Conservation (phyloP, 2,797 vertebrate species). For the Dermochelys coriacea region DNA sequence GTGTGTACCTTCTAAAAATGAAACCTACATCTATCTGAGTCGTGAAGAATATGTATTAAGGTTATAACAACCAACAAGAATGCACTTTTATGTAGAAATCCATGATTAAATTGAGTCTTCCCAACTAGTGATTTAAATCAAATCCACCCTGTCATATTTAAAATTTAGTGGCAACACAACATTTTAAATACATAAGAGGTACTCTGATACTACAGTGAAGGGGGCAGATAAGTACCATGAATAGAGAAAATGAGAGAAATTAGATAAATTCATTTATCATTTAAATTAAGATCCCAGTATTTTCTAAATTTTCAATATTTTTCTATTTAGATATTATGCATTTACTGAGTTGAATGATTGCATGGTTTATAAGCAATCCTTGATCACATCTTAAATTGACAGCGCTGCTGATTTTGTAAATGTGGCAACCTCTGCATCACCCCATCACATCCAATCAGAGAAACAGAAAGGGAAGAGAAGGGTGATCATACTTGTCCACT, state of each 20-base stretch:
- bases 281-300: neutral
- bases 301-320: neutral
- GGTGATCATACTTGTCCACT: neutral
- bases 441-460: neutral
- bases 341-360: neutral
- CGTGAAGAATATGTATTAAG: too few species aligned
- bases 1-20: too few species aligned
- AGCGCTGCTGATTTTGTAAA: constrained; percentile 10
- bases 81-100: too few species aligned
- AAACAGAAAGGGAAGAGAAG: constrained; percentile 15
- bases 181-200: constrained; percentile 7
- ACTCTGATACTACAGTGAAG: neutral
- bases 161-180: neutral
- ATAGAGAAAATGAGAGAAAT: neutral
- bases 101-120: too few species aligned
- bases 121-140: too few species aligned
- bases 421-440: neutral
- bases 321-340: neutral
- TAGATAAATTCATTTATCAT: neutral
- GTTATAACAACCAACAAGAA: too few species aligned
- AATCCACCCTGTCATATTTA: neutral
- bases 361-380: neutral
- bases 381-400: neutral
- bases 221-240: neutral
- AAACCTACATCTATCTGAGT: too few species aligned